A percentile compares a stretch with the other conserved stretches of the same genome.
Evolutionary conservation across 2,888 invertebrate species (phyloP).

Genomic region (Biston betularia): DNA sequence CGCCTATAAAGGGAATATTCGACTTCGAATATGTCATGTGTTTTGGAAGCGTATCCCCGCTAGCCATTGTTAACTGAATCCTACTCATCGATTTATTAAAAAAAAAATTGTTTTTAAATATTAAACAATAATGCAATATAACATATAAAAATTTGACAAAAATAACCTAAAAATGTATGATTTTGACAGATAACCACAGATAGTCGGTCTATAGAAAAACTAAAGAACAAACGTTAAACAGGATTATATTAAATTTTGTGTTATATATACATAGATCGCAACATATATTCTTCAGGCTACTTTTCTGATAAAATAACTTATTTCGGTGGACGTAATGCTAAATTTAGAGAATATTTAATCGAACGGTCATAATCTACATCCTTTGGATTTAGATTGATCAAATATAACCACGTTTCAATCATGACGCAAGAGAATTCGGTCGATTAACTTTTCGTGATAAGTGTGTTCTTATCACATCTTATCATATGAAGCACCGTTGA

Average conservation of each 20-base stretch:
- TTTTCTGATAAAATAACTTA: too few species aligned
- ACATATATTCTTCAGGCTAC: too few species aligned
- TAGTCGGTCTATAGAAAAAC: neutral
- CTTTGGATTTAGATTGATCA: neutral
- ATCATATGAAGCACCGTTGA: neutral
- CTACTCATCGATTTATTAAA: slow-evolving; percentile 1
- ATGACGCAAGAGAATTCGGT: neutral
- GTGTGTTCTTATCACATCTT: neutral
- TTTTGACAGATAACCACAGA: neutral
- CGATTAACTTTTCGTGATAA: neutral
- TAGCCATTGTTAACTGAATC: slow-evolving; percentile 50
- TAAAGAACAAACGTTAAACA: too few species aligned
- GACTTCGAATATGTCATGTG: slow-evolving; percentile 71
- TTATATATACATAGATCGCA: too few species aligned
- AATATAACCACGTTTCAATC: neutral
- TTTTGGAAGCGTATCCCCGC: slow-evolving; percentile 55
- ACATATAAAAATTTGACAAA: slow-evolving; percentile 1
- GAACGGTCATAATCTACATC: too few species aligned
- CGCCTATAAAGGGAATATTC: slow-evolving; percentile 68
- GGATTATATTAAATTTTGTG: too few species aligned
- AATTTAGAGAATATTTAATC: too few species aligned
- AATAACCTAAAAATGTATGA: neutral
- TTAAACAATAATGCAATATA: neutral
- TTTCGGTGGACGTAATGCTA: too few species aligned
- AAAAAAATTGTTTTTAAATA: neutral